Evolutionary conservation across 2,113 vertebrate genomes (phyloP).

Genomic region (Kobus ellipsiprymnus): DNA sequence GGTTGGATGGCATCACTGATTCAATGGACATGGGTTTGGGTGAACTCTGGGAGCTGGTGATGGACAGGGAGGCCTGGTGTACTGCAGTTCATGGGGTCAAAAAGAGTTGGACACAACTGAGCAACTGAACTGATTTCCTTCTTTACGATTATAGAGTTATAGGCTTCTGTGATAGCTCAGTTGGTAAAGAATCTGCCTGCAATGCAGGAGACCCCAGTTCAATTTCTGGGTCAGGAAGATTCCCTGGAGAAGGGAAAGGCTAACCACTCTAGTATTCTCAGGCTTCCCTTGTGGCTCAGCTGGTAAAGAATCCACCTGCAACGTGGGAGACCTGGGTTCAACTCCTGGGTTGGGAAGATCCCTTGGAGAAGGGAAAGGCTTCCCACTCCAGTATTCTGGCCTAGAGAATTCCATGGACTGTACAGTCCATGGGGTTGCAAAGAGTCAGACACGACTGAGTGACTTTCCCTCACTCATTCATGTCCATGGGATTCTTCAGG

Average conservation of each 20-base stretch:
- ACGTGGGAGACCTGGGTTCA: accelerated
- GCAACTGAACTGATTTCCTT: not conserved
- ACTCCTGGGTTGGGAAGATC: not conserved
- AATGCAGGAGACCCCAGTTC: not conserved
- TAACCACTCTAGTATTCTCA: not conserved
- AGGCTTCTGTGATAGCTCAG: not conserved
- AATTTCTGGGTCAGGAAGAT: not conserved
- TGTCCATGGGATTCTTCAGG: not conserved
- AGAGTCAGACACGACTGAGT: not conserved
- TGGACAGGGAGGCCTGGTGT: not conserved
- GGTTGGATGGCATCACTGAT: not conserved
- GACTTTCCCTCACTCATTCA: not conserved
- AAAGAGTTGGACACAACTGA: not conserved
- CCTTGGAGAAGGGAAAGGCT: not conserved
- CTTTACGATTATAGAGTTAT: not conserved
- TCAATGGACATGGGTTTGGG: not conserved
- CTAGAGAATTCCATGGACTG: not conserved
- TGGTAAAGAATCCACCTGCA: not conserved
- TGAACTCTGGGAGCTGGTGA: not conserved
- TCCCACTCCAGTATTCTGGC: not conserved
- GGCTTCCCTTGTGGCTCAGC: not conserved
- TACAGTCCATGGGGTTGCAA: not conserved
- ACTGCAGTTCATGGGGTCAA: not conserved
- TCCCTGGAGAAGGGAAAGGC: not conserved
- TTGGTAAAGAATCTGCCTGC: not conserved